Percentiles rank a stretch among this genome's conserved stretches.
phyloP scores from a whole-genome alignment of 2,113 vertebrate species.

The Turdus rufiventris region DNA sequence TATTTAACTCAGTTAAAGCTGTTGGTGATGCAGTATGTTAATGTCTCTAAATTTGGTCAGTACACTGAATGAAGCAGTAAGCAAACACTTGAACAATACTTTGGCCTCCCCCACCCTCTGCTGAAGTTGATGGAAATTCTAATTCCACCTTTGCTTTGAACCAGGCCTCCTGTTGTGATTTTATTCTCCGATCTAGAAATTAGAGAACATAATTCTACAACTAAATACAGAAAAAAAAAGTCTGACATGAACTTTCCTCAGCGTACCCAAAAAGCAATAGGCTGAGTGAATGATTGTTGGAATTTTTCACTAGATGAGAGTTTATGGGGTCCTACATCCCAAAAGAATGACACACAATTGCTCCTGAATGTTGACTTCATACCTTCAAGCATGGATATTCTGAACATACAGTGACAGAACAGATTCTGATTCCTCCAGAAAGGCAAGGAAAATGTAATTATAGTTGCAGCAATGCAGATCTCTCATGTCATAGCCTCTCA shows the following conservation, averaged over 20 bases:
- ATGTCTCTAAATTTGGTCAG: background rate
- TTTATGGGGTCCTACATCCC: background rate
- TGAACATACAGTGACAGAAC: accelerated
- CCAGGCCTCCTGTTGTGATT: background rate
- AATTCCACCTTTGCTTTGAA: background rate
- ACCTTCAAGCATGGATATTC: background rate
- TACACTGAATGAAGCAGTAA: background rate
- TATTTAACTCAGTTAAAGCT: background rate
- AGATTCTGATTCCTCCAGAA: background rate
- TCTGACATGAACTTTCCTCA: background rate
- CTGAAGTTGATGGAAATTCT: background rate
- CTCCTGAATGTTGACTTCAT: background rate
- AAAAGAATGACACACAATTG: background rate
- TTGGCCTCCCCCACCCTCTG: background rate
- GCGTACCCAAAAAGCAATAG: background rate
- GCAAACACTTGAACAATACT: background rate
- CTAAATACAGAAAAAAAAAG: background rate
- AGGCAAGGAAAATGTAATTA: background rate
- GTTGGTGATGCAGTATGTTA: background rate
- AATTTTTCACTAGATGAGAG: background rate
- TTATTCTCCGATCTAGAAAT: background rate
- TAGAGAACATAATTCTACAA: background rate
- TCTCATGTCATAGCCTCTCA: background rate
- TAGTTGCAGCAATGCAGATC: background rate
- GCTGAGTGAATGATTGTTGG: background rate